Conservation (phyloP, 2,113 vertebrate genomes). For the Laterallus jamaicensis region DNA sequence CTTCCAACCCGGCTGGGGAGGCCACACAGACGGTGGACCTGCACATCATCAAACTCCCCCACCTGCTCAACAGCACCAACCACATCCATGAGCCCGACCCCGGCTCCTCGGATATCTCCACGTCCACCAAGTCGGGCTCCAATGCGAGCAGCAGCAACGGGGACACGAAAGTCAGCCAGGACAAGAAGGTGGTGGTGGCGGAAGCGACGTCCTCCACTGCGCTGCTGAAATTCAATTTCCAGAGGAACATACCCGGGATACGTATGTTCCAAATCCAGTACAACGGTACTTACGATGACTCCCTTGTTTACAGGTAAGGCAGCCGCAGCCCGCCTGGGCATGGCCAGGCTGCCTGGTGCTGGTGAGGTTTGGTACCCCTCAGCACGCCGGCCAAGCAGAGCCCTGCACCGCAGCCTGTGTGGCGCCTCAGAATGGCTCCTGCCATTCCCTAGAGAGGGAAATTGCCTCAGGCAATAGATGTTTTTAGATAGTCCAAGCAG, state of each 20-base stretch:
- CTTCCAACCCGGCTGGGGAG: constrained; percentile 96
- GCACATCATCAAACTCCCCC: constrained; percentile 95
- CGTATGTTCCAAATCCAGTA: constrained; percentile 99
- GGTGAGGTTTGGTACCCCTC: neutral
- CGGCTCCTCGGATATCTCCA: constrained; percentile 96
- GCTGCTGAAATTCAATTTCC: constrained; percentile 97
- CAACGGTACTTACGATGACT: constrained; percentile 97
- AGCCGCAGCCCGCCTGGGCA: neutral
- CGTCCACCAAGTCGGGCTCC: constrained; percentile 91
- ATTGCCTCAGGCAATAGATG: neutral
- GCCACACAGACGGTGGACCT: constrained; percentile 91
- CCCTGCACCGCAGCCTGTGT: neutral
- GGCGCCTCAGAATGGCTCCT: neutral
- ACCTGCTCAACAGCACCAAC: constrained; percentile 96
- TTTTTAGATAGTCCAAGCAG: constrained; percentile 35
- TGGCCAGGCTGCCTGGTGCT: rapidly evolving
- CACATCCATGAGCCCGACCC: constrained; percentile 96
- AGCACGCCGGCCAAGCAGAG: rapidly evolving
- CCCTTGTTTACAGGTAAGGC: constrained; percentile 97
- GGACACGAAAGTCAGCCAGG: constrained; percentile 88
- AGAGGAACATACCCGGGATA: constrained; percentile 98
- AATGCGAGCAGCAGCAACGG: constrained; percentile 90
- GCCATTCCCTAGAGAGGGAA: neutral
- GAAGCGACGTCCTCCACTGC: constrained; percentile 95
- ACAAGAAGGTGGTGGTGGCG: constrained; percentile 91